phyloP scores from a whole-genome alignment of 2,113 vertebrate species.

The Chlorocebus sabaeus region DNA sequence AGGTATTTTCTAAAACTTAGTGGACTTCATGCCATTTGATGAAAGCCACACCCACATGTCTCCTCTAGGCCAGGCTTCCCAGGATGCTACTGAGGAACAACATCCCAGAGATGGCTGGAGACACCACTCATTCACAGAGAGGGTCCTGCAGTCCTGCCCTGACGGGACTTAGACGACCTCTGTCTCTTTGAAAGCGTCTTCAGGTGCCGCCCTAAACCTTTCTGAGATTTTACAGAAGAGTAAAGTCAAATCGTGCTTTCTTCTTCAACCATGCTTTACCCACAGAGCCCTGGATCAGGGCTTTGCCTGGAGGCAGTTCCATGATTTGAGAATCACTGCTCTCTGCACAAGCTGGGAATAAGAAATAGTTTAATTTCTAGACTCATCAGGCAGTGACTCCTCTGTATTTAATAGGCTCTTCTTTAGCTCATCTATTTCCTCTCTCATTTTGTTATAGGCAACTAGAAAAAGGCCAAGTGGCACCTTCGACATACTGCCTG shows the following conservation, averaged over 20 bases:
- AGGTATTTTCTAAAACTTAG: not conserved
- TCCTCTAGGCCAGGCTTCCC: not conserved
- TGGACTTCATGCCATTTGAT: too few species aligned
- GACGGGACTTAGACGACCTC: fast-evolving
- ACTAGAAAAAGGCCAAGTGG: not conserved
- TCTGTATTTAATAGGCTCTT: not conserved
- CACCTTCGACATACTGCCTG: not conserved
- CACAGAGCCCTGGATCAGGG: not conserved
- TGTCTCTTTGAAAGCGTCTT: fast-evolving
- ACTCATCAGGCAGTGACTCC: not conserved
- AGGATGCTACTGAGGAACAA: fast-evolving
- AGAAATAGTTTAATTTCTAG: not conserved
- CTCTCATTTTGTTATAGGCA: not conserved
- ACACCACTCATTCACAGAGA: fast-evolving
- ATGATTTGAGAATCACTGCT: not conserved
- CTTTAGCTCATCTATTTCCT: not conserved
- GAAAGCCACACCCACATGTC: not conserved
- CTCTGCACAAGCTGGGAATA: not conserved
- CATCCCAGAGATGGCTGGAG: fast-evolving
- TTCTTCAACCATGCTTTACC: not conserved
- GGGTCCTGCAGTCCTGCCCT: not conserved
- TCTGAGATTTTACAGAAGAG: not conserved
- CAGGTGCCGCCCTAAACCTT: too few species aligned
- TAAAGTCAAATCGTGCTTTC: not conserved
- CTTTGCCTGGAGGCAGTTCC: not conserved